phyloP scores from a whole-genome alignment of 1,140 invertebrate genomes.

The Akabosia matsudoensis region DNA sequence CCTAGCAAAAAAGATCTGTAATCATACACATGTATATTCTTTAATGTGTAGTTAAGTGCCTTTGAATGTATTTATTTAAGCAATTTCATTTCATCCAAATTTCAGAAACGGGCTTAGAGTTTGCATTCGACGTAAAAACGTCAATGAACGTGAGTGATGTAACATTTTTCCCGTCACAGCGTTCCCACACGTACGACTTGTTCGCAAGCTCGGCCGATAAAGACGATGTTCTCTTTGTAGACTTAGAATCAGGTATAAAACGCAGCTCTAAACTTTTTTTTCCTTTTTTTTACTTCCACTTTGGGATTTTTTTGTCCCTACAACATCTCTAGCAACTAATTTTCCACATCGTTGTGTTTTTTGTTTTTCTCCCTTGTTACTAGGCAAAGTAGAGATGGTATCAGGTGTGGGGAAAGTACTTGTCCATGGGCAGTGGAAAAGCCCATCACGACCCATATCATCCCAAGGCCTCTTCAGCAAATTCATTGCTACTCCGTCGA shows the following conservation, averaged over 20 bases:
- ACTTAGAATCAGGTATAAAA: slow-evolving; percentile 70
- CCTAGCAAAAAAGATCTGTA: too few relatives aligned
- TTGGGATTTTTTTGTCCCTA: not conserved
- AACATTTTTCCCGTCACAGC: slow-evolving; percentile 72
- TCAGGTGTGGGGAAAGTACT: slow-evolving; percentile 63
- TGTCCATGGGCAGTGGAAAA: slow-evolving; percentile 63
- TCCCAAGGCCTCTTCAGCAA: slow-evolving; percentile 69
- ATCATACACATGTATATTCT: too few relatives aligned
- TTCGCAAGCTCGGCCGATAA: slow-evolving; percentile 70
- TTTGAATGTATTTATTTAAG: not conserved
- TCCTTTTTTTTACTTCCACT: not conserved
- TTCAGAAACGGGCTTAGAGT: slow-evolving; percentile 64
- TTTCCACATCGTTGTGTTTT: not conserved
- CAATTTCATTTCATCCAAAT: slow-evolving; percentile 38
- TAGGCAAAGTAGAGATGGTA: slow-evolving; percentile 74
- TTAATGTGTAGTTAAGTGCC: too few relatives aligned
- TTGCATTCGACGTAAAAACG: slow-evolving; percentile 73
- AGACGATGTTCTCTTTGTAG: slow-evolving; percentile 71
- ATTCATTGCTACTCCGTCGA: slow-evolving; percentile 71
- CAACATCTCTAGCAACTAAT: too few relatives aligned
- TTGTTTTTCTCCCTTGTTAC: slow-evolving; percentile 34
- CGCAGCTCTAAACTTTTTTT: too few relatives aligned
- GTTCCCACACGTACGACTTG: slow-evolving; percentile 71
- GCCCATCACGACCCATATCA: slow-evolving; percentile 65
- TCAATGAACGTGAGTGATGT: slow-evolving; percentile 72